Conservation (phyloP, 2,888 invertebrate genomes). For the Lepas anatifera region DNA sequence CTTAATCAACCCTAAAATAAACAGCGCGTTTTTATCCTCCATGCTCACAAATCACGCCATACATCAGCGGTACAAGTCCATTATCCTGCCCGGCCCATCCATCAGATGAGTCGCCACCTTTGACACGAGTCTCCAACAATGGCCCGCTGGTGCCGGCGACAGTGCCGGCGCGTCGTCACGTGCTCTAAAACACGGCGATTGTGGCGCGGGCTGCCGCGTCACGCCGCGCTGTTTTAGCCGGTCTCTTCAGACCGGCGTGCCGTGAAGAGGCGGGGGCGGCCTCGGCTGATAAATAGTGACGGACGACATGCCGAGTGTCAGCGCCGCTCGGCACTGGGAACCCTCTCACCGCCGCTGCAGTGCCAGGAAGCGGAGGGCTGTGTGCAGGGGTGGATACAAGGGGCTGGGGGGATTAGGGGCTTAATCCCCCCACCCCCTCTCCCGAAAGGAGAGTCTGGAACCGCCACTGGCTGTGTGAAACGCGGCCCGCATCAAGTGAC, state of each 20-base stretch:
- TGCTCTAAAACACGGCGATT: not conserved
- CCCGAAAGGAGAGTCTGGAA: too few relatives aligned
- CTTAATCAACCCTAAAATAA: too few relatives aligned
- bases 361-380: too few relatives aligned
- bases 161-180: not conserved
- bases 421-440: too few relatives aligned
- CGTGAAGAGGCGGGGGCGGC: not conserved
- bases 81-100: not conserved
- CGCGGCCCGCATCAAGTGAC: too few relatives aligned
- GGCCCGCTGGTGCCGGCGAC: not conserved
- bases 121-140: not conserved
- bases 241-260: not conserved
- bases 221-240: not conserved
- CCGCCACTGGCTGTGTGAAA: too few relatives aligned
- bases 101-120: not conserved
- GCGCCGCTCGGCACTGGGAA: too few relatives aligned
- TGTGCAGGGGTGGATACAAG: too few relatives aligned
- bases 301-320: not conserved
- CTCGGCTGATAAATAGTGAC: not conserved
- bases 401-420: too few relatives aligned
- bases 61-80: not conserved
- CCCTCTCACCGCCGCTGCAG: too few relatives aligned
- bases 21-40: not conserved
- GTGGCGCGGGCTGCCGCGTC: not conserved
- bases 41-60: not conserved